Conservation (phyloP, 2,797 vertebrate species). For the Tympanoctomys barrerae region DNA sequence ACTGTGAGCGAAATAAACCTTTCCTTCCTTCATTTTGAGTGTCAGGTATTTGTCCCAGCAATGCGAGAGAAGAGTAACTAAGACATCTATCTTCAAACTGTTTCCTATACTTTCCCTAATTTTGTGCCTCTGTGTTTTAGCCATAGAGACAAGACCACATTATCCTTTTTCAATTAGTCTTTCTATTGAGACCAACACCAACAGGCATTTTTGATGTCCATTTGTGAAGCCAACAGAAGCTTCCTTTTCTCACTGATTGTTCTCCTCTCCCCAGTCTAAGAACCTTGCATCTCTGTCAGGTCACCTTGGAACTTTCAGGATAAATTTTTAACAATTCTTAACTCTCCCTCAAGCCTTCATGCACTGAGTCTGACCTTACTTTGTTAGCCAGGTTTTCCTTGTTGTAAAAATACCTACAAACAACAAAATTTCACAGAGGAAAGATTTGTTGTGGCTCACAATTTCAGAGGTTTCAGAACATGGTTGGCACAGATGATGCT, state of each 20-base stretch:
- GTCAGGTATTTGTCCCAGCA: too few species aligned
- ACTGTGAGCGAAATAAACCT: too few species aligned
- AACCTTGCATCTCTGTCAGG: not conserved
- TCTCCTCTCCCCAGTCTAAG: not conserved
- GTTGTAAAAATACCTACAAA: not conserved
- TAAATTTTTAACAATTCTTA: not conserved
- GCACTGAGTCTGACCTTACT: not conserved
- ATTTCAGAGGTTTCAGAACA: not conserved
- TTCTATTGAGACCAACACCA: not conserved
- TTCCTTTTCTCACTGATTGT: not conserved
- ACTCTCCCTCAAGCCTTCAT: not conserved
- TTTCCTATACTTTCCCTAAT: not conserved
- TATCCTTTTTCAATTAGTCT: not conserved
- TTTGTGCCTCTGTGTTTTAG: constrained; percentile 1
- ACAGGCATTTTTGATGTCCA: not conserved
- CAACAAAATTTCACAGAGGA: not conserved
- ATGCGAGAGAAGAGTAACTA: too few species aligned
- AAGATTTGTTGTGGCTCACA: not conserved
- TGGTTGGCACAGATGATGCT: not conserved
- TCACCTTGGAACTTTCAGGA: constrained; percentile 10
- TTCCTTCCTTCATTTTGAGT: too few species aligned
- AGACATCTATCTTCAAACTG: constrained; percentile 13
- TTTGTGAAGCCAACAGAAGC: not conserved
- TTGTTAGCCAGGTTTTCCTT: not conserved
- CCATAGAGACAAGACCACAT: not conserved